A percentile compares a stretch with the other conserved stretches of the same genome.
Evolutionary conservation across 1,140 invertebrate genomes (phyloP).

Genomic region (Psix sp.): DNA sequence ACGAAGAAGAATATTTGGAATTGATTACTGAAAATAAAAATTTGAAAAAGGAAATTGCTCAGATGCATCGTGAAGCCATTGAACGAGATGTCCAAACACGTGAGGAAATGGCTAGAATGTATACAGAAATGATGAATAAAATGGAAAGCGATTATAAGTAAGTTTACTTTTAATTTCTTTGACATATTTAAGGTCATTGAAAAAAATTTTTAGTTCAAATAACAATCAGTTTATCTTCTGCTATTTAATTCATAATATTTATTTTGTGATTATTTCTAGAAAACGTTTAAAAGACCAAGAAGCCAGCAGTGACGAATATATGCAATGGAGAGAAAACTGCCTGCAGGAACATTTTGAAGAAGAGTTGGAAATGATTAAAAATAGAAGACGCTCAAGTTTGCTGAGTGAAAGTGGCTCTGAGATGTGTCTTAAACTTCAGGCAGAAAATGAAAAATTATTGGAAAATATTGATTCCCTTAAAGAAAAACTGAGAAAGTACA

Average conservation of each 20-base stretch:
- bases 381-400: conserved; percentile 55
- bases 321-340: conserved; percentile 65
- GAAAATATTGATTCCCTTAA: conserved; percentile 59
- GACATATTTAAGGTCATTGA: conserved; percentile 8
- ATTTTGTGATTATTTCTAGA: conserved; percentile 39
- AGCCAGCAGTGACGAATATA: conserved; percentile 65
- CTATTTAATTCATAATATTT: conserved; percentile 15
- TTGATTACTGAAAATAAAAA: conserved; percentile 66
- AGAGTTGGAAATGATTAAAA: conserved; percentile 58
- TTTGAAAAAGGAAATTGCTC: conserved; percentile 66
- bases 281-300: conserved; percentile 68
- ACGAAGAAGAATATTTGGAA: conserved; percentile 65
- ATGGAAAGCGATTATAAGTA: conserved; percentile 67
- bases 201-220: conserved; percentile 3
- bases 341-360: conserved; percentile 66
- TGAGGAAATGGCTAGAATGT: conserved; percentile 68
- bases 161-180: neutral
- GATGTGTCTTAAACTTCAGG: too few species aligned
- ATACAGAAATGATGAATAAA: conserved; percentile 65
- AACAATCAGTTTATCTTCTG: neutral
- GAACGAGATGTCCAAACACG: conserved; percentile 68
- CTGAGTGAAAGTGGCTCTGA: too few species aligned
- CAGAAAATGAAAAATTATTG: conserved; percentile 61
- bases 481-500: conserved; percentile 57
- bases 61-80: conserved; percentile 62